Evolutionary conservation across 2,113 vertebrate genomes (phyloP).

Genomic region (Tychaedon coryphoeus): DNA sequence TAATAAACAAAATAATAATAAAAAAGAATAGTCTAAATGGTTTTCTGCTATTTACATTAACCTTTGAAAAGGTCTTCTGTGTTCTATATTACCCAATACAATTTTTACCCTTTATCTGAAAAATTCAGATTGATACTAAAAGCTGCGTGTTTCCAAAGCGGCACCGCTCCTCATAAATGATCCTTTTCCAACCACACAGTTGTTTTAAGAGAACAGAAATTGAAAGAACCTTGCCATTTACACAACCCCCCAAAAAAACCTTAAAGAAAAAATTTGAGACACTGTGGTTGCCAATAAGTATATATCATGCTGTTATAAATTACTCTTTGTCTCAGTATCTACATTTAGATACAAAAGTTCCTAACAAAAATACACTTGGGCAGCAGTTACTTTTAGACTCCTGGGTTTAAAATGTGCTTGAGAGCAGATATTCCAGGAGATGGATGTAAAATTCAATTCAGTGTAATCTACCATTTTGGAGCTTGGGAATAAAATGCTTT

Average conservation of each 20-base stretch:
- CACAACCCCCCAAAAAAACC: rapidly evolving
- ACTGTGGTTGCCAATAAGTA: neutral
- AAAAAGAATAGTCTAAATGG: neutral
- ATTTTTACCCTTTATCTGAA: neutral
- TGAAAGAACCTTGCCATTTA: neutral
- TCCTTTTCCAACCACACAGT: neutral
- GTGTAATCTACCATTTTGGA: neutral
- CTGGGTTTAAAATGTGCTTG: neutral
- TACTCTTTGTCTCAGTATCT: neutral
- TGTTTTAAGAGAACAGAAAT: neutral
- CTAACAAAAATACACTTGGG: neutral
- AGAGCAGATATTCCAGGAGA: neutral
- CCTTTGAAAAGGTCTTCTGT: constrained; percentile 4
- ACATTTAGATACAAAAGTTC: neutral
- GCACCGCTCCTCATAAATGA: neutral
- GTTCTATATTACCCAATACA: neutral
- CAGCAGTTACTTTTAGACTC: neutral
- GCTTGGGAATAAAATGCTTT: neutral
- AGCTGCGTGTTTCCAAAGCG: neutral
- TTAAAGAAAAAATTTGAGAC: neutral
- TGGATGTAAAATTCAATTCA: neutral
- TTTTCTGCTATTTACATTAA: constrained; percentile 6
- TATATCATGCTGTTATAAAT: neutral
- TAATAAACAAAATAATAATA: constrained; percentile 5
- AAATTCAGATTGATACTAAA: constrained; percentile 32